A percentile compares a stretch with the other conserved stretches of the same genome.
phyloP scores from a whole-genome alignment of 2,113 vertebrate genomes.

The Kobus ellipsiprymnus region DNA sequence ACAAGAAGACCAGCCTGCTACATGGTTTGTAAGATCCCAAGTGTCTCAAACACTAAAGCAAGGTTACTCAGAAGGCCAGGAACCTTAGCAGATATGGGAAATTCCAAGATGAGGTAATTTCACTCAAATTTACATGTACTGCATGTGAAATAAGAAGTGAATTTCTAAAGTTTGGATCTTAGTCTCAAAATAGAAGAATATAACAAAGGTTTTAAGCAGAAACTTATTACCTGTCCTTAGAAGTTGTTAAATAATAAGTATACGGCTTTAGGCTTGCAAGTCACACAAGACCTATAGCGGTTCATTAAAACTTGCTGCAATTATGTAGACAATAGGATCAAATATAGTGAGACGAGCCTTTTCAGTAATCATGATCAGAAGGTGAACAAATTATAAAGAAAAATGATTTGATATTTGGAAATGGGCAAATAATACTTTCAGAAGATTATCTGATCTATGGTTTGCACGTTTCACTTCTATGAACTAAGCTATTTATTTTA shows the following conservation, averaged over 20 bases:
- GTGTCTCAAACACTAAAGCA: not conserved
- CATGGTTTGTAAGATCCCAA: not conserved
- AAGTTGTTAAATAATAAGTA: not conserved
- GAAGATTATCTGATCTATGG: not conserved
- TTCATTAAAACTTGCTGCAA: constrained; percentile 18
- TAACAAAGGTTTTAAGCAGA: not conserved
- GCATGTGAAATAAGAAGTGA: not conserved
- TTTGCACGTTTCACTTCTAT: not conserved
- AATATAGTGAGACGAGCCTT: not conserved
- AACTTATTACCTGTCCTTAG: not conserved
- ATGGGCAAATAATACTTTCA: not conserved
- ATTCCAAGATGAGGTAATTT: not conserved
- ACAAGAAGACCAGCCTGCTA: not conserved
- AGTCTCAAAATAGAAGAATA: not conserved
- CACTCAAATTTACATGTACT: not conserved
- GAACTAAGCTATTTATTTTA: not conserved
- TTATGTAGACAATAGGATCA: not conserved
- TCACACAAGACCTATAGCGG: not conserved
- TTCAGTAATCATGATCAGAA: constrained; percentile 1
- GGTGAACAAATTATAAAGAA: not conserved
- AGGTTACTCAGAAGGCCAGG: not conserved
- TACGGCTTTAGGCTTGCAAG: not conserved
- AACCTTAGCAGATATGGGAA: constrained; percentile 3
- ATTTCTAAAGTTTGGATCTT: not conserved
- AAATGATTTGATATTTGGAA: constrained; percentile 32